These are phyloP conservation scores for Pollenia angustigena DNA, from an alignment of 2,888 invertebrate genomes.

Conservation along the genomic window DNA sequence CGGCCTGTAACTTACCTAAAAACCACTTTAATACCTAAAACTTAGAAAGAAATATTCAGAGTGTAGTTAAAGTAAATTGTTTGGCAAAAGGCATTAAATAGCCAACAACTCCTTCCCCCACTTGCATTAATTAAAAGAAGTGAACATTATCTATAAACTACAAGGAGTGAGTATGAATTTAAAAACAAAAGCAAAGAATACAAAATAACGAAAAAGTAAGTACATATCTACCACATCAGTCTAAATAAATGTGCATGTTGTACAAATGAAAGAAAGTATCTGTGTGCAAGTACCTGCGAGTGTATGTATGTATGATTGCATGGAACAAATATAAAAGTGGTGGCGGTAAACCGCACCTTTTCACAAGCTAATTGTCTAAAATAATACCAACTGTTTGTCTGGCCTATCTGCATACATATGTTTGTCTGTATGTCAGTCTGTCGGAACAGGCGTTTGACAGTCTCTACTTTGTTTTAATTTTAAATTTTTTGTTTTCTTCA, in stretches of 20 bases:
- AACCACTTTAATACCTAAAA: too few species aligned
- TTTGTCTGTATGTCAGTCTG: conserved; percentile 21
- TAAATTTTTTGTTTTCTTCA: conserved; percentile 12
- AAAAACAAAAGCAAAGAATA: neutral
- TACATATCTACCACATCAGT: conserved; percentile 16
- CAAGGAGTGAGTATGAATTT: neutral
- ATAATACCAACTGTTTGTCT: conserved; percentile 58
- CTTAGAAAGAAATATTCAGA: too few species aligned
- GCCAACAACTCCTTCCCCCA: too few species aligned
- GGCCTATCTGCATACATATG: neutral
- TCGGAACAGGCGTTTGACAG: conserved; percentile 5
- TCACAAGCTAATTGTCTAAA: conserved; percentile 68
- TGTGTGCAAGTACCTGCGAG: conserved; percentile 10
- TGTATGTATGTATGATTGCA: neutral
- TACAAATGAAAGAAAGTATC: conserved; percentile 20
- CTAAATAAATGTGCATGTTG: conserved; percentile 7
- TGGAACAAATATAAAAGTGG: conserved; percentile 50
- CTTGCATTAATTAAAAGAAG: too few species aligned
- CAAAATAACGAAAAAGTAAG: neutral
- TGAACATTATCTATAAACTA: too few species aligned
- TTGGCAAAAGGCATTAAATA: too few species aligned
- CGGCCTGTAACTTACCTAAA: too few species aligned
- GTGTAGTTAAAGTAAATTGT: too few species aligned
- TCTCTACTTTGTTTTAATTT: conserved; percentile 39
- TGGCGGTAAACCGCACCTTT: conserved; percentile 72